phyloP scores from a whole-genome alignment of 2,113 vertebrate species.

The Euleptes europaea region DNA sequence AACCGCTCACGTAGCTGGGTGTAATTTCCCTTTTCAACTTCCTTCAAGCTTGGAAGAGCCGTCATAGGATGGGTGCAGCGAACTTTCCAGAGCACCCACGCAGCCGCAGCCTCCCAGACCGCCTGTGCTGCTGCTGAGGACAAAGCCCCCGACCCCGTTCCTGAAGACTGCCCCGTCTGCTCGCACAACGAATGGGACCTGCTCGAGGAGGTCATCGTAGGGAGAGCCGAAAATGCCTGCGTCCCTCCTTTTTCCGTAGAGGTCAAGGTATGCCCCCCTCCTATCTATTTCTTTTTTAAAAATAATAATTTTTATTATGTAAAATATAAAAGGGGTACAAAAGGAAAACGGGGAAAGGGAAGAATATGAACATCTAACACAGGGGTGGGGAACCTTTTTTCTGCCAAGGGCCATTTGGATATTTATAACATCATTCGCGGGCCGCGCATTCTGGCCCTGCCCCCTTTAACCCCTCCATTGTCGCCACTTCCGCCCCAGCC shows the following conservation, averaged over 20 bases:
- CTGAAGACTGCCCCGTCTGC: conserved; percentile 87
- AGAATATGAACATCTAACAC: no score
- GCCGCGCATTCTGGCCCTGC: no score
- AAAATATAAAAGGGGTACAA: no score
- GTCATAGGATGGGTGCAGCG: conserved; percentile 87
- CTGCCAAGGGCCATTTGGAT: no score
- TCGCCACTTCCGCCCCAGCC: no score
- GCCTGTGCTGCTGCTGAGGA: conserved; percentile 79
- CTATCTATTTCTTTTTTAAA: no score
- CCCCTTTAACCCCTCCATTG: no score
- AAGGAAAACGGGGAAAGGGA: no score
- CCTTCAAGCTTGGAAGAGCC: conserved; percentile 80
- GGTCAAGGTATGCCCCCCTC: conserved; percentile 86
- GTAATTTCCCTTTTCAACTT: not conserved
- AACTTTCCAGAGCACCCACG: conserved; percentile 90
- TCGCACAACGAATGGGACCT: conserved; percentile 98
- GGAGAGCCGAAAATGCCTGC: conserved; percentile 91
- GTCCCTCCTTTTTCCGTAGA: conserved; percentile 96
- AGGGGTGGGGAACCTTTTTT: no score
- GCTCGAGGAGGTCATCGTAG: conserved; percentile 97
- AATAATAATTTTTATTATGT: no score
- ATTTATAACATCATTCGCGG: no score
- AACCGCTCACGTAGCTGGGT: not conserved
- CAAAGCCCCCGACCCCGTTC: conserved; percentile 72
- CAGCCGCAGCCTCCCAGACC: conserved; percentile 79